Base-by-base conservation (phyloP, 2,113 vertebrate genomes). In the Tretioscincus oriximinensis region DNA sequence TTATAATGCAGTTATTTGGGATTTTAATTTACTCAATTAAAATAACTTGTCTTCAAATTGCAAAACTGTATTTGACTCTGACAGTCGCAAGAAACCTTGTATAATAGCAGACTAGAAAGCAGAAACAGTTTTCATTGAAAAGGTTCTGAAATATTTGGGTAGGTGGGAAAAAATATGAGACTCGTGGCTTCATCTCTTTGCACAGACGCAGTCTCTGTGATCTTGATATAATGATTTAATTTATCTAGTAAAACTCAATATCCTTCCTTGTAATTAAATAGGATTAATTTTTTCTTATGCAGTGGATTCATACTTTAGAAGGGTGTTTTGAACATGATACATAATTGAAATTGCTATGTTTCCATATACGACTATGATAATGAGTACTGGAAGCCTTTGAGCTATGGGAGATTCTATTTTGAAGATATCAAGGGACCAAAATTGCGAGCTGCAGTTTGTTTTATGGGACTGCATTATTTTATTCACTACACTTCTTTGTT, bases 171-270 rank as follows among this genome's bases (percentile, higher is more conserved):
- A 35, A 22, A 51, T 35, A 5, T 12, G 7, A 75, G 31, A 31
- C 45, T 26, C 28, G 35, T 28, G 14, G n/a, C 49, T 68, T 76
- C 51, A 60, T 75, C 75, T 69, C 61, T 20, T 68, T 65, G 11
- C 22, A 68, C 75, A 49, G 65, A 11, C 26, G 58, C 21, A 16
- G 29, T 45, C 49, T 28, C 18, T 76, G 60, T 65, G 70, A 65
- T 77, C 14, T 77, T 67, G n/a, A 77, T 51, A 77, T 77, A 66
- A 67, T 66, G 67, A 67, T 77, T 31, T 77, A 67, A 78, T 78
- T 69, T 70, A 69, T 78, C 65, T 60, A 35, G n/a, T 75, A 60
- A 75, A 75, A 41, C 29, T 68, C 51, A 41, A 45, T 45, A 67
- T 82, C 21, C 35, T 22, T 61, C n/a, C 63, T 66, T 51, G 67